A percentile compares a stretch with the other conserved stretches of the same genome.
phyloP scores from a whole-genome alignment of 2,113 vertebrate genomes.

The Festucalex cinctus region DNA sequence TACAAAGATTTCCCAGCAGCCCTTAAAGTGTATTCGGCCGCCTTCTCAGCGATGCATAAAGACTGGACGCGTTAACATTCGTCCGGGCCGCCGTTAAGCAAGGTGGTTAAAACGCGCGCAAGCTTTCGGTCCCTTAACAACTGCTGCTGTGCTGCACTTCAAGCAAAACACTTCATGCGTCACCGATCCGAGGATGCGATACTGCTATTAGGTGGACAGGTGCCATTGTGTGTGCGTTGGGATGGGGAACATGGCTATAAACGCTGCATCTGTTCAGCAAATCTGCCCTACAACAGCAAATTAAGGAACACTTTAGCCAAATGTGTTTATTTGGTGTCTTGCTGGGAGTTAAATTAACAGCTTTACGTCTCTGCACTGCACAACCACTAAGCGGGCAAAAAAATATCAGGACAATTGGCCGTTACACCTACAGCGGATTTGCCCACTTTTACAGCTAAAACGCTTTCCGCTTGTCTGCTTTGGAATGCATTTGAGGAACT shows the following conservation, averaged over 20 bases:
- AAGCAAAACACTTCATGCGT: constrained; percentile 44
- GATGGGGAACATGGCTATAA: constrained; percentile 4
- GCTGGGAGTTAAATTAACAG: neutral
- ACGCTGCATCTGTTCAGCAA: neutral
- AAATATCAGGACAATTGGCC: neutral
- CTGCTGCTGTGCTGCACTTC: constrained; percentile 37
- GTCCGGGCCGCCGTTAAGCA: constrained; percentile 30
- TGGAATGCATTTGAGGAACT: neutral
- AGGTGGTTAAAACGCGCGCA: constrained; percentile 31
- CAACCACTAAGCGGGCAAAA: neutral
- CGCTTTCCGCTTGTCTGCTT: neutral
- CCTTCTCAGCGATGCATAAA: neutral
- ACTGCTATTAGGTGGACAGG: constrained; percentile 6
- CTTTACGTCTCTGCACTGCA: neutral
- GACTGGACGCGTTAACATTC: constrained; percentile 31
- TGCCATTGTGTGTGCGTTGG: neutral
- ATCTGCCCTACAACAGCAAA: neutral
- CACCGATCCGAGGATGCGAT: constrained; percentile 28
- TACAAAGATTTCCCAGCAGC: constrained; percentile 8
- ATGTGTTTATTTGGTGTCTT: neutral
- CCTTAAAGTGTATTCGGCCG: constrained; percentile 10
- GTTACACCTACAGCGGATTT: constrained; percentile 15
- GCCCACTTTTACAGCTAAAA: constrained; percentile 37
- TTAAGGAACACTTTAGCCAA: neutral
- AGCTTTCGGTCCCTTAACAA: constrained; percentile 32